Evolutionary conservation across 37 sponge, comb jelly and placozoan species (phyloP).

Genomic region (Corticium candelabrum): DNA sequence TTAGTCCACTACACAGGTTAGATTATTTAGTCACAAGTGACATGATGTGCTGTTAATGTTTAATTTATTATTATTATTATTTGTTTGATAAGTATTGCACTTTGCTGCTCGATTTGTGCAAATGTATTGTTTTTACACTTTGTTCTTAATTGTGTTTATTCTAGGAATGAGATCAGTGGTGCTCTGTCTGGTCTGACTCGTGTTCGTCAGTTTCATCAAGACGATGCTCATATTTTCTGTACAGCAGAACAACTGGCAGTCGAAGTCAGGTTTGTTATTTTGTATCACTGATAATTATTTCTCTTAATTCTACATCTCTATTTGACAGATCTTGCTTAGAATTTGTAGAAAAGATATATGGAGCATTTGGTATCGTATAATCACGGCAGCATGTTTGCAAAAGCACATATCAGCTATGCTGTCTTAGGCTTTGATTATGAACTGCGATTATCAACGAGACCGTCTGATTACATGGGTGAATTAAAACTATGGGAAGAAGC

Average conservation of each 20-base stretch:
- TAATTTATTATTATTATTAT: neutral
- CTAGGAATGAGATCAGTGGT: constrained; percentile 8
- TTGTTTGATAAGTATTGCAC: neutral
- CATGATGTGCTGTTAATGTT: too few species aligned
- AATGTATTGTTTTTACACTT: neutral
- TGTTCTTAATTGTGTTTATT: too few species aligned
- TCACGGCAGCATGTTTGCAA: neutral
- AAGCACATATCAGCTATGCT: neutral
- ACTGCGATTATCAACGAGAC: constrained; percentile 9
- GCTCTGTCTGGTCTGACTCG: constrained; percentile 16
- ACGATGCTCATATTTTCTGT: constrained; percentile 26
- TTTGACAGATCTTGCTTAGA: constrained; percentile 6
- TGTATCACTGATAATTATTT: neutral
- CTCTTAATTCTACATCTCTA: neutral
- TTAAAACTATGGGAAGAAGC: neutral
- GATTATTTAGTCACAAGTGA: neutral
- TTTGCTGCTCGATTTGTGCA: too few species aligned
- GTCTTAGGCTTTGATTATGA: constrained; percentile 2
- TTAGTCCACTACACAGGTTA: constrained; percentile 16
- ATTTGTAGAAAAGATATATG: constrained; percentile 2
- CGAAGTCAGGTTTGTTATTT: constrained; percentile 2
- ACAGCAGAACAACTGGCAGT: constrained; percentile 6
- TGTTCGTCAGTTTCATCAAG: constrained; percentile 17
- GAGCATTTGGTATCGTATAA: neutral
- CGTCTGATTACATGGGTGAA: constrained; percentile 2